A percentile compares a stretch with the other conserved stretches of the same genome.
Conservation (phyloP, 2,888 invertebrate genomes). For the Caenorhabditis drosophilae region DNA sequence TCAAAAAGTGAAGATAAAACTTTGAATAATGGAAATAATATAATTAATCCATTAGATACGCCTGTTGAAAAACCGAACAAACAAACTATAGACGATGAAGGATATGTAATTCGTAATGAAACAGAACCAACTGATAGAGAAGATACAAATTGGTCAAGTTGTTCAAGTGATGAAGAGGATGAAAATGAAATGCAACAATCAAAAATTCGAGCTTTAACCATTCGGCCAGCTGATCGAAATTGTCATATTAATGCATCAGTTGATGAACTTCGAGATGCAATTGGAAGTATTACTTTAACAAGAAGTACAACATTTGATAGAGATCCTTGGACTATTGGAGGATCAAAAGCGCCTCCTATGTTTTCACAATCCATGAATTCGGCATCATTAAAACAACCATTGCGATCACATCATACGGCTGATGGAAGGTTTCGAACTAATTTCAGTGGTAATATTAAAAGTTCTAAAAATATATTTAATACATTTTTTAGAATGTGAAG, state of each 20-base stretch:
- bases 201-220: slow-evolving; percentile 47
- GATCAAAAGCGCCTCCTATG: slow-evolving; percentile 29
- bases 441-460: slow-evolving; percentile 45
- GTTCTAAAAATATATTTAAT: not conserved
- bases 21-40: slow-evolving; percentile 19
- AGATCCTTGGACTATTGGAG: slow-evolving; percentile 63
- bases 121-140: slow-evolving; percentile 20
- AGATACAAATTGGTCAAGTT: slow-evolving; percentile 52
- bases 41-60: slow-evolving; percentile 32
- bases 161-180: slow-evolving; percentile 52
- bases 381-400: slow-evolving; percentile 44
- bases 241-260: slow-evolving; percentile 46
- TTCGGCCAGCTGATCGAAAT: slow-evolving; percentile 41
- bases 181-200: slow-evolving; percentile 52
- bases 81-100: slow-evolving; percentile 51
- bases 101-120: slow-evolving; percentile 44
- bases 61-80: slow-evolving; percentile 26
- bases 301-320: slow-evolving; percentile 63
- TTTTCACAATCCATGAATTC: slow-evolving; percentile 64
- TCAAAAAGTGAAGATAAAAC: slow-evolving; percentile 59
- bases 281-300: slow-evolving; percentile 60
- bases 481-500: slow-evolving; percentile 5
- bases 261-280: slow-evolving; percentile 64
- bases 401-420: slow-evolving; percentile 63
- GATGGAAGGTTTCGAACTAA: slow-evolving; percentile 61